Evolutionary conservation across 2,797 vertebrate genomes (phyloP).

Genomic region (Hydrolagus colliei): DNA sequence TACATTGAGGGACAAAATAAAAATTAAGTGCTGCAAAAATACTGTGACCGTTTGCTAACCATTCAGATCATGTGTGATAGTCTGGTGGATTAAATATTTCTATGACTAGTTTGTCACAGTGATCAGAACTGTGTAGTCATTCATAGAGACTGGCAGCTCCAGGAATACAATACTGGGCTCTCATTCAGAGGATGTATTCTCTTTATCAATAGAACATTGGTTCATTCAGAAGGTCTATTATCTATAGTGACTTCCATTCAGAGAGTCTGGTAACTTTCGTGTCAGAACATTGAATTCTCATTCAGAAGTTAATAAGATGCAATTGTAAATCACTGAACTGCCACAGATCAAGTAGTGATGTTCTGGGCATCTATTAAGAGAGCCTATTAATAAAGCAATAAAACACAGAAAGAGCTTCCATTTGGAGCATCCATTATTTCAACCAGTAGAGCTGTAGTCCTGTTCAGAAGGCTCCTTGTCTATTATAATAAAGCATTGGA

Average conservation of each 20-base stretch:
- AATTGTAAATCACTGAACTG: too few relatives aligned
- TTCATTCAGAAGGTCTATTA: slow-evolving; percentile 15
- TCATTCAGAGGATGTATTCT: background rate
- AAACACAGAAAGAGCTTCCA: background rate
- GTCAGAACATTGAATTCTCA: background rate
- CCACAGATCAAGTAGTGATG: too few relatives aligned
- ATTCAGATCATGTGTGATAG: background rate
- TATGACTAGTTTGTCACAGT: background rate
- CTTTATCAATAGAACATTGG: background rate
- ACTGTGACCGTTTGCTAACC: background rate
- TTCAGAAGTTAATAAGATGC: too few relatives aligned
- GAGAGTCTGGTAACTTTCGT: background rate
- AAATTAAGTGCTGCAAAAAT: background rate
- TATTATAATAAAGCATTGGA: background rate
- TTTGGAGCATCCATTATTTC: slow-evolving; percentile 3
- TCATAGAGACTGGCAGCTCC: background rate
- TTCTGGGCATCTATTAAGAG: too few relatives aligned
- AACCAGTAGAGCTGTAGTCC: background rate
- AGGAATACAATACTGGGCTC: background rate
- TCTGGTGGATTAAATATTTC: background rate
- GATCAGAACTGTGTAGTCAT: background rate
- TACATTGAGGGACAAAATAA: background rate
- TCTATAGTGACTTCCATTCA: slow-evolving; percentile 11
- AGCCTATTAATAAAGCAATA: too few relatives aligned
- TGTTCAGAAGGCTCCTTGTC: background rate